Base-by-base conservation (phyloP, 2,888 invertebrate genomes). In the Panzeria rudis region DNA sequence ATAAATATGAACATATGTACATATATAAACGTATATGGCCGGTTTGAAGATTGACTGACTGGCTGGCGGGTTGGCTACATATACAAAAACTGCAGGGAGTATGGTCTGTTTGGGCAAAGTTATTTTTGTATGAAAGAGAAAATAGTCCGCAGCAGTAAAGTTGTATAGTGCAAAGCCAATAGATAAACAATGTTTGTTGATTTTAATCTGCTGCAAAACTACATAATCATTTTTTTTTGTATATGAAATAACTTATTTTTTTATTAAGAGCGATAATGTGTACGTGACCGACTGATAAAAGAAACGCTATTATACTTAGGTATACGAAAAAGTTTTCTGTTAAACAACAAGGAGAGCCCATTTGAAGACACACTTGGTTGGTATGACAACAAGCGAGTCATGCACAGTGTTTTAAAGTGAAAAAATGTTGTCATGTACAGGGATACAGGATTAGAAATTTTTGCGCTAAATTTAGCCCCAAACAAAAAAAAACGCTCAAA, bases 221-320 rank as follows among this genome's bases (percentile, higher is more conserved):
- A 84, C 84, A 76, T 5, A 61, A 47, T 29, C 6, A 59, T 38
- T 56, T 50, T 61, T 72, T 64, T n/a, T n/a, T n/a, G n/a, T n/a
- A n/a, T n/a, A n/a, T n/a, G n/a, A n/a, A 38, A n/a, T n/a, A 54
- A 71, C 23, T 56, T 72, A 1, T 76, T 64, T 76, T 73, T 71
- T 73, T 62, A 54, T 64, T 66, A 76, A 71, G 38, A 79, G 62
- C 56, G 64, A 78, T 69, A 78, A n/a, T 62, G 73, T 78, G 29
- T 78, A 85, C 81, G 84, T 81, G 84, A 80, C 84, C 69, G 71
- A 66, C 38, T 77, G 81, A 73, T 77, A 78, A 75, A 68, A 32
- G n/a, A 44, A 25, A 32, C 41, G 3, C 61, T 62, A 38, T 25
- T 52, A 56, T 76, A 61, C 59, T 61, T 72, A 54, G 47, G 25